A percentile compares a stretch with the other conserved stretches of the same genome.
These are phyloP conservation scores for Drosophila dunni DNA, from an alignment of 1,140 invertebrate genomes.

Conservation along the genomic window DNA sequence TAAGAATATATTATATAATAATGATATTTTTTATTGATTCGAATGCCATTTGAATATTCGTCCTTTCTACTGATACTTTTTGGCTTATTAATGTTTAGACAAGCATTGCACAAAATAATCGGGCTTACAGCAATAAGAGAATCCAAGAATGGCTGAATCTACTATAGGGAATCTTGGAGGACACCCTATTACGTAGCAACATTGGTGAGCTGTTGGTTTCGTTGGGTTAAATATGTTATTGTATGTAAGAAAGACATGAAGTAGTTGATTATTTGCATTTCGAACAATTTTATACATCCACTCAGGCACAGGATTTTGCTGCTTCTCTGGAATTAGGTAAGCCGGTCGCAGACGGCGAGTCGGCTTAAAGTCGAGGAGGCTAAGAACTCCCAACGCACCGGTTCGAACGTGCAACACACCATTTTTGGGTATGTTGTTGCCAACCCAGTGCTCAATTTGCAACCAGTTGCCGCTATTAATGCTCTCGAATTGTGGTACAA, in stretches of 20 bases:
- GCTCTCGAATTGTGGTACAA: conserved; percentile 31
- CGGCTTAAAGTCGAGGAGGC: background rate
- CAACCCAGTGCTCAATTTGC: conserved; percentile 28
- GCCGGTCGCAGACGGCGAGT: background rate
- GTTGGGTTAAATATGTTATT: conserved; percentile 29
- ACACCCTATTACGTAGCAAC: background rate
- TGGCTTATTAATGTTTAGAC: background rate
- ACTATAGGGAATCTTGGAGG: background rate
- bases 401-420: conserved; percentile 20
- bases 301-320: conserved; percentile 22
- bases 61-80: no score
- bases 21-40: no score
- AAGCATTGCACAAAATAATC: background rate
- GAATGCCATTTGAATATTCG: no score
- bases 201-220: background rate
- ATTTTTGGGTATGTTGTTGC: conserved; percentile 1
- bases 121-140: conserved; percentile 9
- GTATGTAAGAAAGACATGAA: conserved; percentile 26
- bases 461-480: conserved; percentile 41
- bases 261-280: conserved; percentile 2
- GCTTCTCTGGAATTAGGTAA: background rate
- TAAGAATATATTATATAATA: no score
- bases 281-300: conserved; percentile 46
- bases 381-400: conserved; percentile 16
- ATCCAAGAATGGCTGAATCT: background rate